phyloP scores from a whole-genome alignment of 1,140 invertebrate species.

The Homalodisca vitripennis region DNA sequence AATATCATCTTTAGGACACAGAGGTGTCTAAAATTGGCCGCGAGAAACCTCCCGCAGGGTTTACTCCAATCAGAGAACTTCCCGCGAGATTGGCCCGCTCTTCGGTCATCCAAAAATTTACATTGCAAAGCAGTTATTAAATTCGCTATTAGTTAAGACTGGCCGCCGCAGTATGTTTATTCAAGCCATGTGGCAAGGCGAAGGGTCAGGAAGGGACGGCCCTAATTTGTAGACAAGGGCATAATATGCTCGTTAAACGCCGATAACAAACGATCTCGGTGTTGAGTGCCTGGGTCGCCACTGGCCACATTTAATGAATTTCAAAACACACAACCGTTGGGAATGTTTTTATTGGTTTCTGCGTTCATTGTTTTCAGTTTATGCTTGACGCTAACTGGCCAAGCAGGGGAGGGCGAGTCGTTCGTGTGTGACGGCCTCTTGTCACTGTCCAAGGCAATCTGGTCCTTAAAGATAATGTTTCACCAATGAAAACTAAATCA shows the following conservation, averaged over 20 bases:
- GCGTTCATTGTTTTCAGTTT: constrained; percentile 15
- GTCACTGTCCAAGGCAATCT: too few species aligned
- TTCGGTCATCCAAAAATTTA: not conserved
- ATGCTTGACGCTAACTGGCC: not conserved
- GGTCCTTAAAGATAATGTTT: too few species aligned
- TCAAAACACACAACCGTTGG: constrained; percentile 6
- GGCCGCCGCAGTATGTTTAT: not conserved
- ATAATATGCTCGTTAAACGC: constrained; percentile 8
- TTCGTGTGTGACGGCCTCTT: too few species aligned
- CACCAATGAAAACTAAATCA: too few species aligned
- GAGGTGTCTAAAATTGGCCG: too few species aligned
- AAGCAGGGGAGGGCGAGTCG: too few species aligned
- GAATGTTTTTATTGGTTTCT: constrained; percentile 5
- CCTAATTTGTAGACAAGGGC: constrained; percentile 14
- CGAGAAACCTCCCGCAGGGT: too few species aligned
- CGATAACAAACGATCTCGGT: not conserved
- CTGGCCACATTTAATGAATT: constrained; percentile 1
- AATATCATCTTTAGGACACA: too few species aligned
- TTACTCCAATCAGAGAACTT: too few species aligned
- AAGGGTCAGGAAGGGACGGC: not conserved
- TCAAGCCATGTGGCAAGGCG: not conserved
- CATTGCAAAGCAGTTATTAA: constrained; percentile 4
- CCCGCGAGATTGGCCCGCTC: too few species aligned
- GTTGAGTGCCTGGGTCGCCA: not conserved
- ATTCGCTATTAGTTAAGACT: not conserved